Evolutionary conservation across 1,140 invertebrate species (phyloP), one percentile per base, ranked within the genome.

Genomic region (Rhizoglyphus robini): DNA sequence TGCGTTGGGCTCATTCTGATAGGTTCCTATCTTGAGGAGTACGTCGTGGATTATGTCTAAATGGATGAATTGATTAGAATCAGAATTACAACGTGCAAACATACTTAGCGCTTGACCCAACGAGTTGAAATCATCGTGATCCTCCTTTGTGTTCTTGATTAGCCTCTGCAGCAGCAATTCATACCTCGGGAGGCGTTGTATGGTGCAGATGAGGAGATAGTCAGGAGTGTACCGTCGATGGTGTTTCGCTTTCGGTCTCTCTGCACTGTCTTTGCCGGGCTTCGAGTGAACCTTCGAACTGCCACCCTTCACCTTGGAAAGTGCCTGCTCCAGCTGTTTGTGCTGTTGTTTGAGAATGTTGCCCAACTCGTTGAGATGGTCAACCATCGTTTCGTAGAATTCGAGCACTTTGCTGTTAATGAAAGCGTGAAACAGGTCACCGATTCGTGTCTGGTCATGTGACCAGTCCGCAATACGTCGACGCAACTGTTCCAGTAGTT

Each of bases 131-230:
- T 98, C 95, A 0, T 88, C 88, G 79, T 97, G 94, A 71, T 82
- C 81, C 61, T 78, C 76, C 70, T 85, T 85, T 29, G 94, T 98
- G 77, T 97, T 89, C 74, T 96, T 96, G 66, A 96, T 81, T 65
- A 98, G 79, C 73, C 91, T 84, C 82, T 95, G 89, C 70, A 97
- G 84, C 11, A 97, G 80, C 29, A 98, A 79, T 75, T 97, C 94
- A 75, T 96, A 97, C 74, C 90, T 82, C 8, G 94, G 94, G 74
- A 97, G 94, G 76, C 95, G 86, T 77, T 98, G 95, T 29, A 96
- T 90, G 0, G 94, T 94, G 78, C 94, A 92, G 58, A 97, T 96
- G 36, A 98, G 83, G 54, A 97, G 79, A 65, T 93, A 92, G 78
- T 97, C 94, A 68, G 97, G 77, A 0, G 90, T 87, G 13, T 96